These are phyloP conservation scores for Clytia hemisphaerica DNA, from an alignment of 30 jellyfish, hydroid and myxozoan species.

Conservation along the genomic window DNA sequence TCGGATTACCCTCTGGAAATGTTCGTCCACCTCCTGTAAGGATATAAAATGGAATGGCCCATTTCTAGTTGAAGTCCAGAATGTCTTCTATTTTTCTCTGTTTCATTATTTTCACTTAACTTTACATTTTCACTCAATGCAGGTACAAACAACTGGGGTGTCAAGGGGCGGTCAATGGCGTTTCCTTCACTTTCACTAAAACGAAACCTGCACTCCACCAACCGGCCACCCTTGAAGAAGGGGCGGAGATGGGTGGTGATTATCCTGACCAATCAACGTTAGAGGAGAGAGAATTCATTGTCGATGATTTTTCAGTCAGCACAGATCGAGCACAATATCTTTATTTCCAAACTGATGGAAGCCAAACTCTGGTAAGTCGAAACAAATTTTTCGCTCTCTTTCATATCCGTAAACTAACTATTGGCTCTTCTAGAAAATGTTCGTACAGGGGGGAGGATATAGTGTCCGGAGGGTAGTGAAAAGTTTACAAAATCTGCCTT, in stretches of 20 bases:
- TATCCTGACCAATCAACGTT: constrained; percentile 62
- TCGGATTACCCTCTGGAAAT: not conserved
- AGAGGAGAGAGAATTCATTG: constrained; percentile 38
- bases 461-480: too few species aligned
- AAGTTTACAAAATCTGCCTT: too few species aligned
- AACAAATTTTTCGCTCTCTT: not conserved
- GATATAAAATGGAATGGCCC: too few species aligned
- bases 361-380: constrained; percentile 44
- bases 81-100: too few species aligned
- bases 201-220: not conserved
- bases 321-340: constrained; percentile 44
- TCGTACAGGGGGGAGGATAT: too few species aligned
- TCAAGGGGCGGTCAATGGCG: constrained; percentile 11
- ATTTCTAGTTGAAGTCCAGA: too few species aligned
- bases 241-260: constrained; percentile 21
- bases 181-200: not conserved
- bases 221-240: not conserved
- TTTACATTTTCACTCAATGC: not conserved
- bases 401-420: not conserved
- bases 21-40: too few species aligned
- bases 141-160: constrained; percentile 24
- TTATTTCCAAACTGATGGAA: constrained; percentile 60
- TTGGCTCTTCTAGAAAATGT: too few species aligned
- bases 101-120: not conserved
- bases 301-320: constrained; percentile 58